Evolutionary conservation across 2,797 vertebrate species (phyloP), one percentile per base, ranked within the genome.

Genomic region (Trachurus trachurus): DNA sequence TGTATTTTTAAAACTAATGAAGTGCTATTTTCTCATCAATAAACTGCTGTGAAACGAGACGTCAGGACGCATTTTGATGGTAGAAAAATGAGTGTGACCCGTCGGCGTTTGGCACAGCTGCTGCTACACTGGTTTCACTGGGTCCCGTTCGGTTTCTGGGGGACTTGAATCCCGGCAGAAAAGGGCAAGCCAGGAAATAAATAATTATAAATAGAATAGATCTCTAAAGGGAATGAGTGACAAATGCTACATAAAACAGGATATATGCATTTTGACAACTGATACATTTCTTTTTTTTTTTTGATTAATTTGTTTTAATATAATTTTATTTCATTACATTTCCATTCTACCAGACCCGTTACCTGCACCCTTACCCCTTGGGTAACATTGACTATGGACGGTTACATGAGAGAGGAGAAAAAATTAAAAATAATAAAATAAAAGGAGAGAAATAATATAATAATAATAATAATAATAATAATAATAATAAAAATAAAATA

Each of bases 21-120:
- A 66, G 13, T 5, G 56, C 49, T 13, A 7, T 34, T 53, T 84
- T 40, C 34, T 54, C 62, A 63, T 60, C 17, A 53, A 45, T 22
- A 15, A 4, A 1, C 66, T 29, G 45, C 66, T 39, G 49, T 61
- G 71, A 45, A 34, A 11, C 39, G 9, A 40, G 2, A 40, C 10
- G 39, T 2, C 2, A 40, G 1, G 40, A 49, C 22, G 15, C 45
- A 26, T 45, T 65, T 31, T 34, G 61, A 61, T 44, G 37, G 22
- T 9, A 34, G 45, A 47, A 40, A 40, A 53, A 63, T 31, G 8
- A 54, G 37, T 22, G 60, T 44, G 64, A 60, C 11, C 12, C 0
- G 1, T 13, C 9, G 6, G 9, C 16, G 13, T 45, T 47, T 59
- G 61, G 12, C 44, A 45, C 44, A 45, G n/a, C 7, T 19, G 47